These are phyloP conservation scores for Agonopterix heracliana DNA, from an alignment of 2,888 invertebrate genomes.

Conservation along the genomic window DNA sequence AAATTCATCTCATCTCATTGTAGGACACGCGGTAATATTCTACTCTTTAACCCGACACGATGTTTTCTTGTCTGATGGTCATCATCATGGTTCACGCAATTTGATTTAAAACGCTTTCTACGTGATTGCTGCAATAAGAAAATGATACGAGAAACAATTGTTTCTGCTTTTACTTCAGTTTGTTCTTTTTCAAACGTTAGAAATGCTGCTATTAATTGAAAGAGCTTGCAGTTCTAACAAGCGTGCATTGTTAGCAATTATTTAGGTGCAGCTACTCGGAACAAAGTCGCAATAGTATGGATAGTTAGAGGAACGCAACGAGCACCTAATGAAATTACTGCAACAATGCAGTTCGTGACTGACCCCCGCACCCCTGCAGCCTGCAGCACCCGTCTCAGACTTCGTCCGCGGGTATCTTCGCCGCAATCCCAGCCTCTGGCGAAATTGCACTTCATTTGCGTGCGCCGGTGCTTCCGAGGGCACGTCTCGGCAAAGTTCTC, in stretches of 20 bases:
- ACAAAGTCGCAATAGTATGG: conserved; percentile 11
- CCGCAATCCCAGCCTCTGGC: conserved; percentile 45
- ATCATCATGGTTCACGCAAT: conserved; percentile 23
- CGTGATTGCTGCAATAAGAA: conserved; percentile 8
- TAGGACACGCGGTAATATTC: too few relatives aligned
- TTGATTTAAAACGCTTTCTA: conserved; percentile 25
- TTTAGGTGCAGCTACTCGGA: background rate
- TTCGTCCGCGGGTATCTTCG: conserved; percentile 35
- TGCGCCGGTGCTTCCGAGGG: conserved; percentile 42
- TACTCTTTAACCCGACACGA: too few relatives aligned
- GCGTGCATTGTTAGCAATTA: conserved; percentile 21
- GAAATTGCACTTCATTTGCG: conserved; percentile 67
- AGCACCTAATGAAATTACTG: conserved; percentile 51
- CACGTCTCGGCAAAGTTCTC: conserved; percentile 44
- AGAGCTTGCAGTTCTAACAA: conserved; percentile 14
- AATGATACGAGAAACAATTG: conserved; percentile 1
- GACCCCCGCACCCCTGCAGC: conserved; percentile 24
- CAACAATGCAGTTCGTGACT: conserved; percentile 59
- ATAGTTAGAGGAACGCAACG: conserved; percentile 13
- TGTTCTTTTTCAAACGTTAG: conserved; percentile 15
- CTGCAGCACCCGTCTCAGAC: conserved; percentile 19
- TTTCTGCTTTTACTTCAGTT: conserved; percentile 9
- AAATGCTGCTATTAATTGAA: conserved; percentile 8
- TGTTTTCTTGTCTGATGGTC: conserved; percentile 11
- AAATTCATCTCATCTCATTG: too few relatives aligned